Evolutionary conservation across 2,888 invertebrate species (phyloP), one percentile per base, ranked within the genome.

Genomic region (Tiliacea aurago): DNA sequence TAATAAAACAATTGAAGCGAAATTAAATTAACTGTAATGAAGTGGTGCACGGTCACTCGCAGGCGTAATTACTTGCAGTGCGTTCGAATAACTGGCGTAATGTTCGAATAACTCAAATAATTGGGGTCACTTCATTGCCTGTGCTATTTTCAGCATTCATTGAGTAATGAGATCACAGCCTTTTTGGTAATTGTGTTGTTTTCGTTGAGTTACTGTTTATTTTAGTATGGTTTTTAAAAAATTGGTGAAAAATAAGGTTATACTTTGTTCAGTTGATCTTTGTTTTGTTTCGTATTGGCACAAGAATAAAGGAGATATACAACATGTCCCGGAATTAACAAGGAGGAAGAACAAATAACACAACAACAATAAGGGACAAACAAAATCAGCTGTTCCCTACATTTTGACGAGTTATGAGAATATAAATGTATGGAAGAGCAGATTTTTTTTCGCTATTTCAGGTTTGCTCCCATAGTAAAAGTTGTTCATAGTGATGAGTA

Each of bases 41-140:
- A 75, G 84, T 75, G 47, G 33, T 3, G 33, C 58, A 56, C 53
- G 49, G 68, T 64, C 81, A 74, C 55, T 72, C 65, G 55, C 84
- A 65, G 67, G 63, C 62, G 59, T 79, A 81, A 81, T 83, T 83
- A 82, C 72, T 68, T 62, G 65, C 74, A 79, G 61, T 33, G 62
- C 43, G 58, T 69, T 70, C 65, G 65, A 59, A 80, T 75, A 83
- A 80, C 59, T 71, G 49, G 71, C 62, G 64, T 80, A 66, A 83
- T 68, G 74, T 82, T 66, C 64, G 51, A 45, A 69, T 80, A 49
- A 75, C 20, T 70, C 56, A 51, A 53, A 76, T 70, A 70, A 76
- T 66, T 66, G 65, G 53, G 62, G 55, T 70, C 65, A 64, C 43
- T 65, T 69, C 49, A 64, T 51, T 51, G 55, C 53, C 56, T 15